phyloP scores from a whole-genome alignment of 2,888 invertebrate genomes.

The Microdon myrmicae region DNA sequence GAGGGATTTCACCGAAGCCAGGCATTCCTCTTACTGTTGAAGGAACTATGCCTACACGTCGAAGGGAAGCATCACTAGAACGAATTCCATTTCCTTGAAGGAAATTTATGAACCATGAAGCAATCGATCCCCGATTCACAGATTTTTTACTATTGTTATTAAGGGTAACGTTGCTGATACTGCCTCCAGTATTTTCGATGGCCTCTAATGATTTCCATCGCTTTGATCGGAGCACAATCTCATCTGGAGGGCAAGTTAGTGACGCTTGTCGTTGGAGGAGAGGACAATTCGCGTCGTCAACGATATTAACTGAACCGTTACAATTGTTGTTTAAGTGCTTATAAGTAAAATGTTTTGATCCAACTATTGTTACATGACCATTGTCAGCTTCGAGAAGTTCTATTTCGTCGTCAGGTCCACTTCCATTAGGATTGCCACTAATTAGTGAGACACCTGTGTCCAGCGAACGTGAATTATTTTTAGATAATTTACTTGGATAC shows the following conservation, averaged over 20 bases:
- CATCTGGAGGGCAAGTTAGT: constrained; percentile 64
- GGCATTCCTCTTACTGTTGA: constrained; percentile 61
- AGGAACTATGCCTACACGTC: constrained; percentile 63
- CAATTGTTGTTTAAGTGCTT: constrained; percentile 67
- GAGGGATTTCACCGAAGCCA: constrained; percentile 62
- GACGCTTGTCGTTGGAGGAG: constrained; percentile 65
- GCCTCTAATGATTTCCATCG: constrained; percentile 85
- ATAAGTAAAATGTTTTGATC: constrained; percentile 53
- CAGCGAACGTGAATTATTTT: constrained; percentile 65
- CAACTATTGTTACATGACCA: constrained; percentile 54
- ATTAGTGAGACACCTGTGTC: constrained; percentile 58
- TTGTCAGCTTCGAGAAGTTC: constrained; percentile 60
- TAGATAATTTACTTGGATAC: constrained; percentile 65
- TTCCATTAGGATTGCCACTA: constrained; percentile 58
- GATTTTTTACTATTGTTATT: constrained; percentile 69
- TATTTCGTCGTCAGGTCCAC: constrained; percentile 51
- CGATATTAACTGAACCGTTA: constrained; percentile 64
- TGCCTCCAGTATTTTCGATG: constrained; percentile 67
- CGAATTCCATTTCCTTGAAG: constrained; percentile 79
- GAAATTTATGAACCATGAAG: constrained; percentile 79
- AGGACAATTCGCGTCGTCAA: constrained; percentile 64
- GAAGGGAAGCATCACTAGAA: constrained; percentile 68
- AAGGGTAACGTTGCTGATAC: constrained; percentile 60
- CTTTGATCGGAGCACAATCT: constrained; percentile 70
- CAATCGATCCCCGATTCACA: constrained; percentile 73